These are phyloP conservation scores for Melanostigma gelatinosum DNA, from an alignment of 2,113 vertebrate genomes.

Conservation along the genomic window DNA sequence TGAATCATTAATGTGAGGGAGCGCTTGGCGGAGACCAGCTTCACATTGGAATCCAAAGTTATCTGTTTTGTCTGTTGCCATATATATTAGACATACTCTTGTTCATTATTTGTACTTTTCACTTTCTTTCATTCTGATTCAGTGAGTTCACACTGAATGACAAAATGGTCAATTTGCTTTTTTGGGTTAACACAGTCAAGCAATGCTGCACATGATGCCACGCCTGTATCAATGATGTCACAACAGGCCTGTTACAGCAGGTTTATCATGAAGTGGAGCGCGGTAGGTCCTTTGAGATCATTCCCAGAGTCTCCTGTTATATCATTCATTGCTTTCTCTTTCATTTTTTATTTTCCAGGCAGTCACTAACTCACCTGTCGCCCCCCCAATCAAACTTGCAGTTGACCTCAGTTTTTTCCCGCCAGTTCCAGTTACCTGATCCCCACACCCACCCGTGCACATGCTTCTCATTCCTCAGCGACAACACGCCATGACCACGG, in stretches of 20 bases:
- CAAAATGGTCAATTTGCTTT: background rate
- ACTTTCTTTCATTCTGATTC: background rate
- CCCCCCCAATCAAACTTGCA: background rate
- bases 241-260: background rate
- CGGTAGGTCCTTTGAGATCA: background rate
- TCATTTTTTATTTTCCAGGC: background rate
- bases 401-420: background rate
- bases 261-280: background rate
- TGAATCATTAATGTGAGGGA: conserved; percentile 52
- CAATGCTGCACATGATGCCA: background rate
- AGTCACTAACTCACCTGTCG: background rate
- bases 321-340: background rate
- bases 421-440: background rate
- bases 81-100: background rate
- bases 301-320: background rate
- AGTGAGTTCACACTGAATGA: background rate
- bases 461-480: no score
- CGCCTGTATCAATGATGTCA: background rate
- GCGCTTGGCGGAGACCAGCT: conserved; percentile 3
- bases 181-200: background rate
- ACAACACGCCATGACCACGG: no score
- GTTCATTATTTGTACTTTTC: background rate
- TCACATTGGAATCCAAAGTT: conserved; percentile 16
- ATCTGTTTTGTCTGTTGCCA: conserved; percentile 9
- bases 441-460: background rate